phyloP scores from a whole-genome alignment of 1,140 invertebrate species.

The Lasioglossum albipes region DNA sequence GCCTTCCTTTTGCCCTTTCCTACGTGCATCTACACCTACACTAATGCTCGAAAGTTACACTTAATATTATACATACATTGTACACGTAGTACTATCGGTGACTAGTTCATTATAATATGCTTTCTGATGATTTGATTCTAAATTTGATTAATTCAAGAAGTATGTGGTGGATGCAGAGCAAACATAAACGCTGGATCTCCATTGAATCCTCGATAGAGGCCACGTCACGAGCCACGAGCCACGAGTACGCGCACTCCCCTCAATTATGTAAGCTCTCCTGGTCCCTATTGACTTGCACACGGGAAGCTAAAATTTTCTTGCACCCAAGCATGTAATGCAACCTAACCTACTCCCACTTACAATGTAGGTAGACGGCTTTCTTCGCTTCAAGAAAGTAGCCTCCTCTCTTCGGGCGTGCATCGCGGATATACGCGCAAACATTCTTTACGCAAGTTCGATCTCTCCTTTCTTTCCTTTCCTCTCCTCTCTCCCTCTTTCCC shows the following conservation, averaged over 20 bases:
- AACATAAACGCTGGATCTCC: too few species aligned
- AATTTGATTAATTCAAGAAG: too few species aligned
- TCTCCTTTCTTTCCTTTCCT: slow-evolving; percentile 34
- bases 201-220: too few species aligned
- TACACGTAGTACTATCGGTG: too few species aligned
- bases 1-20: slow-evolving; percentile 19
- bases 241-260: too few species aligned
- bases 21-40: background rate
- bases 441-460: slow-evolving; percentile 53
- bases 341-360: slow-evolving; percentile 57
- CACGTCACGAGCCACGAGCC: too few species aligned
- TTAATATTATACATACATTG: too few species aligned
- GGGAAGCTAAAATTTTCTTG: slow-evolving; percentile 32
- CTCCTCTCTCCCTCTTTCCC: background rate
- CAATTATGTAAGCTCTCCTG: slow-evolving; percentile 27
- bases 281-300: slow-evolving; percentile 1
- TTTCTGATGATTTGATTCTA: too few species aligned
- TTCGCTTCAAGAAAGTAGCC: slow-evolving; percentile 70
- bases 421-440: slow-evolving; percentile 61
- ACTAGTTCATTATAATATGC: too few species aligned
- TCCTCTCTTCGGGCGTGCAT: slow-evolving; percentile 62
- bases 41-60: background rate
- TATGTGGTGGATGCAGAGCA: too few species aligned
- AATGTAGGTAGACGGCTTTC: slow-evolving; percentile 74
- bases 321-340: slow-evolving; percentile 16